phyloP scores from a whole-genome alignment of 2,113 vertebrate species.

The Epinephelus fuscoguttatus region DNA sequence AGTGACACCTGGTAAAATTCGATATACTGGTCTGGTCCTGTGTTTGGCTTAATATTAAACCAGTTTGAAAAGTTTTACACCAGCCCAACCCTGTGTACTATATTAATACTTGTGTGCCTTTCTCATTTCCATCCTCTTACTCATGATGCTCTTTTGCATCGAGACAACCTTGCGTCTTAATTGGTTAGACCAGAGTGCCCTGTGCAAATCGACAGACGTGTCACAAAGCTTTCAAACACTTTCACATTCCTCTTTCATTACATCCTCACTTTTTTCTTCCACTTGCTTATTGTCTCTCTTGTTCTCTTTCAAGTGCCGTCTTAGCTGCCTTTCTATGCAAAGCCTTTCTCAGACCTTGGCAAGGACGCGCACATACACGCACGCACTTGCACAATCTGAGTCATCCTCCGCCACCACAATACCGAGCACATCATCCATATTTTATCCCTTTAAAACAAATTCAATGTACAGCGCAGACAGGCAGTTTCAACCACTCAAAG shows the following conservation, averaged over 20 bases:
- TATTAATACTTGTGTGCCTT: not conserved
- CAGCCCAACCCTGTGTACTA: no score
- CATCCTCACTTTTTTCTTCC: slow-evolving; percentile 21
- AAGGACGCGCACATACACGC: slow-evolving; percentile 15
- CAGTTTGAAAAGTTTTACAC: no score
- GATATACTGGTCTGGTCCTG: no score
- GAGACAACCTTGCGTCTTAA: slow-evolving; percentile 4
- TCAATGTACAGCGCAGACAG: slow-evolving; percentile 31
- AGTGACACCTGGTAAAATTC: no score
- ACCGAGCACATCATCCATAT: slow-evolving; percentile 41
- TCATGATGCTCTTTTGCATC: not conserved
- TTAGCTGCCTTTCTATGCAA: slow-evolving; percentile 35
- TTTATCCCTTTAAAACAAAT: slow-evolving; percentile 58
- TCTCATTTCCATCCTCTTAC: not conserved
- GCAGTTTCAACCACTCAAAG: slow-evolving; percentile 18
- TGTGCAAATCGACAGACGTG: not conserved
- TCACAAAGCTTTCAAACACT: slow-evolving; percentile 31
- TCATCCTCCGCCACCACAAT: slow-evolving; percentile 31
- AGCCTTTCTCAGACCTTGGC: slow-evolving; percentile 42
- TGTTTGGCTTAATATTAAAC: no score
- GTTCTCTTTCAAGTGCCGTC: slow-evolving; percentile 47
- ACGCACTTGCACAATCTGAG: slow-evolving; percentile 15
- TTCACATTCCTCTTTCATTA: slow-evolving; percentile 33
- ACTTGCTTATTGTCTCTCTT: slow-evolving; percentile 34
- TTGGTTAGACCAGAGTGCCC: slow-evolving; percentile 18